Evolutionary conservation across 1,140 invertebrate species (phyloP), one percentile per base, ranked within the genome.

Genomic region (Cephus cinctus): DNA sequence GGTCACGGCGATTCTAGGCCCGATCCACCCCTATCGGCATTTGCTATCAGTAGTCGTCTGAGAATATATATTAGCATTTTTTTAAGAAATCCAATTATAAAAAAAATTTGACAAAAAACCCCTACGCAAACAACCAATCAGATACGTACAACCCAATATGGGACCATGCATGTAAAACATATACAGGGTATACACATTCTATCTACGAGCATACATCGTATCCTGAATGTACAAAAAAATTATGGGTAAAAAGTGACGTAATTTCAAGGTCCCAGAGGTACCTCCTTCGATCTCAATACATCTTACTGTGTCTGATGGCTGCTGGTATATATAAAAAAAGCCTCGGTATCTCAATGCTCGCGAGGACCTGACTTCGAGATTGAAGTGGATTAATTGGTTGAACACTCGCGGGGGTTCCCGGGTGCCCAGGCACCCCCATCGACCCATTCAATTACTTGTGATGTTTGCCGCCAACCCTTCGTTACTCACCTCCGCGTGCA

Each of bases 381-480:
- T 68, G 67, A 66, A 69, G 67, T 65, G 65, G 65, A 69, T 69
- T 69, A 69, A 69, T 69, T 69, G 67, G 65, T 66, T 66, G 60
- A 69, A 68, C 63, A 65, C 60, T 69, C 67, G 57, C 67, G 62
- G 55, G 63, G 62, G 61, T 60, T 61, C 52, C 34, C 51, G 46
- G 58, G 58, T 50, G 47, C 50, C 50, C 59, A 46, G 23, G 47
- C 34, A 44, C 51, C 34, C 52, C 46, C 50, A 50, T 53, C 61
- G n/a, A n/a, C 63, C 56, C 59, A 57, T 65, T 65, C 59, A 64
- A 65, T 64, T 64, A 64, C 61, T 65, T 65, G 59, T 64, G 61
- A 65, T 65, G 61, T 65, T 60, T 59, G 57, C 61, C 59, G 59
- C 61, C 59, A 64, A 65, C 61, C 57, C 63, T 60, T 63, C 59